These are phyloP conservation scores for Dolichoris vasculosae DNA, from an alignment of 1,140 invertebrate genomes.

Conservation along the genomic window DNA sequence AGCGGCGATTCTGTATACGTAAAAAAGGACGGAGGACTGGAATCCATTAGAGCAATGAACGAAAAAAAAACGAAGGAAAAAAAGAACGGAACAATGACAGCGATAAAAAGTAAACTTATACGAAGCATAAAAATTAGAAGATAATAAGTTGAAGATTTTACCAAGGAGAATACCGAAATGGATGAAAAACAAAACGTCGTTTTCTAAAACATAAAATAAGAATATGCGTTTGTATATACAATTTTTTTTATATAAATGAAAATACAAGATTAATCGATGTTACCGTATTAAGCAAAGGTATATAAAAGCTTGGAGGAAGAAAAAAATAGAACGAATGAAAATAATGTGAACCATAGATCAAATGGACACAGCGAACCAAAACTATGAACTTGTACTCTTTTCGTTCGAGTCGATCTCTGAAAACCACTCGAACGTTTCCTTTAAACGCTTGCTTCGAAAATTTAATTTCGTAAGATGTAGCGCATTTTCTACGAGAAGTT, in stretches of 20 bases:
- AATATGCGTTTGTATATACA: too few relatives aligned
- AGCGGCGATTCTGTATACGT: not conserved
- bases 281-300: too few relatives aligned
- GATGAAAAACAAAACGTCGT: not conserved
- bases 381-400: not conserved
- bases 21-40: not conserved
- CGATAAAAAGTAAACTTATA: not conserved
- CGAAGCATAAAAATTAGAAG: not conserved
- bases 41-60: not conserved
- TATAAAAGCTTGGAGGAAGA: not conserved
- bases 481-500: not conserved
- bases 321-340: not conserved
- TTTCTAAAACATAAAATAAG: not conserved
- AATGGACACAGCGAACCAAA: not conserved
- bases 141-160: not conserved
- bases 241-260: too few relatives aligned
- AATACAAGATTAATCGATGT: too few relatives aligned
- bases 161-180: not conserved
- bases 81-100: not conserved
- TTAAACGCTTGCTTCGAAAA: not conserved
- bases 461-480: not conserved
- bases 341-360: not conserved
- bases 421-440: not conserved
- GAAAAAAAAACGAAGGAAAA: not conserved
- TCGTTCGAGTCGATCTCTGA: not conserved